Percentiles rank a stretch among this genome's conserved stretches.
Evolutionary conservation across 2,888 invertebrate genomes (phyloP).

Genomic region (Lasioglossum malachurum): DNA sequence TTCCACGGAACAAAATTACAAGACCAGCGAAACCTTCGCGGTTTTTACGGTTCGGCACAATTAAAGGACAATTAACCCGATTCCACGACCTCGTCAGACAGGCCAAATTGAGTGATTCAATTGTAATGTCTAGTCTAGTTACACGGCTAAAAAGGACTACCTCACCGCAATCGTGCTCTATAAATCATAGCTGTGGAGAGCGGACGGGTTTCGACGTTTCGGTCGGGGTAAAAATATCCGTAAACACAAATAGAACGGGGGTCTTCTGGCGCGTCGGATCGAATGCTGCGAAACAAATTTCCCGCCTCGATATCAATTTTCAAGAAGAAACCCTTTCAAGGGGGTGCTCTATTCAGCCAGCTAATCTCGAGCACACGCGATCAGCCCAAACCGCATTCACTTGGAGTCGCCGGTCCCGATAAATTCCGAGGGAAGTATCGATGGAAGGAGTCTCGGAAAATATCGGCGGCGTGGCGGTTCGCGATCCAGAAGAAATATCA

Average conservation of each 20-base stretch:
- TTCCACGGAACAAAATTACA: too few relatives aligned
- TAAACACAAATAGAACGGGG: not conserved
- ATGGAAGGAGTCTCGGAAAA: slow-evolving; percentile 16
- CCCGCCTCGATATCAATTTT: slow-evolving; percentile 19
- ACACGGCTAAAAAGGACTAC: not conserved
- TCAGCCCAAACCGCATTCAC: slow-evolving; percentile 1
- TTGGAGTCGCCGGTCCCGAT: not conserved
- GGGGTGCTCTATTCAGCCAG: not conserved
- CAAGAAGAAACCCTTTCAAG: slow-evolving; percentile 11
- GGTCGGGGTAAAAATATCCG: slow-evolving; percentile 15
- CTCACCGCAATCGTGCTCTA: not conserved
- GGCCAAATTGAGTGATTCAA: not conserved
- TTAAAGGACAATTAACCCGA: not conserved
- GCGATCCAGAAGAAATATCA: slow-evolving; percentile 49
- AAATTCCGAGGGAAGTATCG: slow-evolving; percentile 36
- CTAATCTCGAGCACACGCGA: slow-evolving; percentile 26
- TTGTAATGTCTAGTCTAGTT: not conserved
- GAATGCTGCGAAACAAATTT: slow-evolving; percentile 10
- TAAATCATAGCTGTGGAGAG: not conserved
- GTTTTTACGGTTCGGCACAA: too few relatives aligned
- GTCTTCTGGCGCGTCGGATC: not conserved
- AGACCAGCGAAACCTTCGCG: too few relatives aligned
- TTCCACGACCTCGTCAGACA: not conserved
- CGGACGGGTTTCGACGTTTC: not conserved
- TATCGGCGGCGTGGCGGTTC: slow-evolving; percentile 21